Base-by-base conservation (phyloP, 2,888 invertebrate genomes). In the Platycnemis pennipes region DNA sequence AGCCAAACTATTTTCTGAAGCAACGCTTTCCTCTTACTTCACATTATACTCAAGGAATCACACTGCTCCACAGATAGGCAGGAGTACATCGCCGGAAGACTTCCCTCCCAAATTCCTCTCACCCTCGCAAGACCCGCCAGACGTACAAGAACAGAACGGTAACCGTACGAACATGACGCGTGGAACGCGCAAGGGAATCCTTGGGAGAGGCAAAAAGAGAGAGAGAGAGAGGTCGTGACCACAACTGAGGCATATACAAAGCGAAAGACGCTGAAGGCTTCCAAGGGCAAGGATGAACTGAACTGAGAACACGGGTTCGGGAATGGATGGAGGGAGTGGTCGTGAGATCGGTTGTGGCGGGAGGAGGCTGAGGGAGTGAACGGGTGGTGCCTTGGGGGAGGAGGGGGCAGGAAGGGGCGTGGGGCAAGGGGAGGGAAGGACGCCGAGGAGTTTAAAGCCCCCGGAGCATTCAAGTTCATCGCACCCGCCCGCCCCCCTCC, bases 361-460 rank as follows among this genome's bases (percentile, higher is more conserved):
- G n/a, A 26, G 45, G 44, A 19, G 87, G 42, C 19, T 42, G 91
- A 42, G 46, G 91, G 91, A 37, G 56, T 44, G 91, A n/a, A 44
- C n/a, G 91, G 22, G 37, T 88, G 45, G 3, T 8, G 37, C 22
- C 3, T 31, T 16, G 53, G 53, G 7, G 87, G 45, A 7, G 3
- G 45, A 16, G 45, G 0, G 16, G 87, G 46, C 31, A 88, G 87
- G 87, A 44, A 86, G 37, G 44, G 44, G 22, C 16, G 13, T 22
- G 87, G 87, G 87, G 53, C 31, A n/a, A n/a, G 44, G 42, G 53
- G 42, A 37, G 56, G 56, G 56, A 89, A 89, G 89, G 91, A 91
- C 91, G 91, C 91, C 91, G 63, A 63, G 56, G 91, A 91, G 91
- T 91, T 91, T 91, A 91, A 91, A 91, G 91, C 91, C 91, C 91